Conservation (phyloP, 2,888 invertebrate species). For the Drosophila robusta region DNA sequence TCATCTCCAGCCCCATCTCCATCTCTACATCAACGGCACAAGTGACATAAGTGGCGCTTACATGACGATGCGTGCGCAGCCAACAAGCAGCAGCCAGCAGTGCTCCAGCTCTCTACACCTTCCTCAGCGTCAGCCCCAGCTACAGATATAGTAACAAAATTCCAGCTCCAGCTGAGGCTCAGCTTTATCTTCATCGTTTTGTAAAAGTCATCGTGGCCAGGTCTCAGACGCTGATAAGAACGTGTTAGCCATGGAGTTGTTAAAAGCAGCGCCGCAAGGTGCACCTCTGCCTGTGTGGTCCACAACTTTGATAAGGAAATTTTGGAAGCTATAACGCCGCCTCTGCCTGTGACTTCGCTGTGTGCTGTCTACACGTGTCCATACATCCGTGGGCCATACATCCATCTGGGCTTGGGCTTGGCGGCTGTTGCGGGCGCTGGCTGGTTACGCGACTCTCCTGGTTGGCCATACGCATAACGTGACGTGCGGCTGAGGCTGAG, state of each 20-base stretch:
- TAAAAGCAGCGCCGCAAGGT: constrained; percentile 77
- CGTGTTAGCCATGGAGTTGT: constrained; percentile 72
- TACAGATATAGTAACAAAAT: constrained; percentile 2
- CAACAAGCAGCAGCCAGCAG: constrained; percentile 67
- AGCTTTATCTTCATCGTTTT: constrained; percentile 66
- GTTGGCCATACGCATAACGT: constrained; percentile 67
- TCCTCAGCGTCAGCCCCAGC: constrained; percentile 28
- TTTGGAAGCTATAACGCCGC: constrained; percentile 42
- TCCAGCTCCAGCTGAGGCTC: constrained; percentile 16
- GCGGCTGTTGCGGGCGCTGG: constrained; percentile 1
- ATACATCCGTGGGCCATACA: constrained; percentile 2
- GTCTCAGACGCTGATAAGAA: constrained; percentile 66
- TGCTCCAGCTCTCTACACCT: constrained; percentile 44
- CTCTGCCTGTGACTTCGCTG: constrained; percentile 3
- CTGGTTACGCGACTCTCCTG: constrained; percentile 31
- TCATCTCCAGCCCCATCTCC: constrained; percentile 35
- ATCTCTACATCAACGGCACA: constrained; percentile 77
- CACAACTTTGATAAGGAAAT: constrained; percentile 67
- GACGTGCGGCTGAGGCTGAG: constrained; percentile 53
- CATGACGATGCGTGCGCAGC: constrained; percentile 81
- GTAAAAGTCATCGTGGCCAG: constrained; percentile 63
- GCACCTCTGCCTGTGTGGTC: constrained; percentile 69
- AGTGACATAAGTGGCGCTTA: constrained; percentile 82
- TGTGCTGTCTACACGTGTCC: constrained; percentile 29
- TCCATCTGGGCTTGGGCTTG: constrained; percentile 35